These are phyloP conservation scores for Gymnobelideus leadbeateri DNA, from an alignment of 2,113 vertebrate species.

Conservation along the genomic window DNA sequence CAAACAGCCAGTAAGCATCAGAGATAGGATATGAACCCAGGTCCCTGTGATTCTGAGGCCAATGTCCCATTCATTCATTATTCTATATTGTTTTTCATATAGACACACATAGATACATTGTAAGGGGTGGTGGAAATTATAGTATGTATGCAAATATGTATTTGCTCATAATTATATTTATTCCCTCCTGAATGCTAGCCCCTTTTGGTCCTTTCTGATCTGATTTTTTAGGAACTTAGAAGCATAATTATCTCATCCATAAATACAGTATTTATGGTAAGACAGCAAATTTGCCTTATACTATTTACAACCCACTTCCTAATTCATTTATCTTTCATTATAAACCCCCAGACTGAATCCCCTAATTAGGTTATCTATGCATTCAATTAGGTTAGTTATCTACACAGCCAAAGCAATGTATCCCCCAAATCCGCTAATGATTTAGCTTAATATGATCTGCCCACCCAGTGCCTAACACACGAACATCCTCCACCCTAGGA, in stretches of 20 bases:
- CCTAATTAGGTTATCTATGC: background rate
- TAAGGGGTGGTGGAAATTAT: background rate
- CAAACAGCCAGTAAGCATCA: background rate
- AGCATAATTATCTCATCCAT: conserved; percentile 24
- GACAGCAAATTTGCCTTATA: conserved; percentile 7
- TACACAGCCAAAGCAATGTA: conserved; percentile 30
- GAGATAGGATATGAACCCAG: background rate
- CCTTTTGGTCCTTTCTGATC: conserved; percentile 10
- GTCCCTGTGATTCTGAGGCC: background rate
- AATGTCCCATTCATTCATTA: background rate
- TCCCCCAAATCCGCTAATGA: conserved; percentile 8
- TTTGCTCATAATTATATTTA: background rate
- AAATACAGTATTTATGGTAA: conserved; percentile 46
- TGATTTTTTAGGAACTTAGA: conserved; percentile 21
- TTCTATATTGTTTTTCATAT: background rate
- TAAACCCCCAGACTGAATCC: conserved; percentile 26
- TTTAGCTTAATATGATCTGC: conserved; percentile 5
- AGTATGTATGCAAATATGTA: background rate
- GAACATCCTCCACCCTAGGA: background rate
- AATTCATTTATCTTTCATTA: conserved; percentile 21
- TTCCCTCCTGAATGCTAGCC: background rate
- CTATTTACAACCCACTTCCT: background rate
- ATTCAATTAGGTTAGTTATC: conserved; percentile 28
- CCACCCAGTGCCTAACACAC: background rate
- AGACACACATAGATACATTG: background rate